These are phyloP conservation scores for Harpagifer antarcticus DNA, from an alignment of 2,797 vertebrate genomes.

Conservation along the genomic window DNA sequence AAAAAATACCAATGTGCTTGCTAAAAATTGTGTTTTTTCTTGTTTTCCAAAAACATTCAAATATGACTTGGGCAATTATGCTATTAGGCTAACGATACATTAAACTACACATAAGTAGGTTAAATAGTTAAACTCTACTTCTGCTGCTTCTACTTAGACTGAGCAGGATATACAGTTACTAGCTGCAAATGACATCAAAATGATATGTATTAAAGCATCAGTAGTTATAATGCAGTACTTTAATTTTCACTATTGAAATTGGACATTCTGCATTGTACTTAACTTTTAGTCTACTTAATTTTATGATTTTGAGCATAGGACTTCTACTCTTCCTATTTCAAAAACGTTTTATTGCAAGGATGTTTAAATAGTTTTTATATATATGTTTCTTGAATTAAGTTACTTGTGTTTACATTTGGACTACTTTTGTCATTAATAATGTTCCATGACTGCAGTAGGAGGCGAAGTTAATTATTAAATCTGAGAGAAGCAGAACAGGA, in stretches of 20 bases:
- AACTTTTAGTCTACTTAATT: too few species aligned
- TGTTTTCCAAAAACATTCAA: too few species aligned
- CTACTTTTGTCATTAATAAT: neutral
- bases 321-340: too few species aligned
- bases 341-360: neutral
- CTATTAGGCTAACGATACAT: too few species aligned
- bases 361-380: neutral
- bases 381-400: neutral
- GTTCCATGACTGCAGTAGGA: neutral
- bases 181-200: neutral
- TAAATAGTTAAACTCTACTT: neutral
- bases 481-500: conserved; percentile 9
- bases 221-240: too few species aligned
- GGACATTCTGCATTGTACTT: too few species aligned
- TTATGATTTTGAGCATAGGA: too few species aligned
- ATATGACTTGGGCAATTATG: too few species aligned
- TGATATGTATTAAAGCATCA: neutral
- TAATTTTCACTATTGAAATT: too few species aligned
- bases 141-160: too few species aligned
- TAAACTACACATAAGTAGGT: neutral
- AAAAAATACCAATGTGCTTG: too few species aligned
- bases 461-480: conserved; percentile 17
- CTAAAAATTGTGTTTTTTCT: too few species aligned
- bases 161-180: neutral
- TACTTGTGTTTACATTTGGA: neutral